Evolutionary conservation across 2,113 vertebrate species (phyloP).

Genomic region (Microcebus jonahi): DNA sequence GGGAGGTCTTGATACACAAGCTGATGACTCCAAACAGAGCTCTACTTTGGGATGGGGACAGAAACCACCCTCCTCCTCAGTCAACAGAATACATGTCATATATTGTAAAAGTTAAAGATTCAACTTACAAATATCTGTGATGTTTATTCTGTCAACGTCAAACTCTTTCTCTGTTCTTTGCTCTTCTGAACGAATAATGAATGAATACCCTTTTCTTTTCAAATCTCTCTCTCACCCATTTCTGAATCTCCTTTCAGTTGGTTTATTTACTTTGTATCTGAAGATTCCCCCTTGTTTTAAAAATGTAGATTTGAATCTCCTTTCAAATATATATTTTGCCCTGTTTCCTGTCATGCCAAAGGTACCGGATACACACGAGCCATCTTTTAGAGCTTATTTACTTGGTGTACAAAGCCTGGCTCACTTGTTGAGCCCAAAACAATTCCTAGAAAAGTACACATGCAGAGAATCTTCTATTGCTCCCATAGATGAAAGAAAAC

Average conservation of each 20-base stretch:
- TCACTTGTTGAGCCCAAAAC: neutral
- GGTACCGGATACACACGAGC: neutral
- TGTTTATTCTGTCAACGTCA: neutral
- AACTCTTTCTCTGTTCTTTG: neutral
- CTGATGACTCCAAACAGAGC: neutral
- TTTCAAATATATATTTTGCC: neutral
- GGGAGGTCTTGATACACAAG: neutral
- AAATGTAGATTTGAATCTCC: neutral
- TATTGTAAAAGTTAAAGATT: neutral
- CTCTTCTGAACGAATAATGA: neutral
- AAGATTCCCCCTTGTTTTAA: neutral
- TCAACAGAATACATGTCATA: neutral
- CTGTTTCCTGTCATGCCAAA: neutral
- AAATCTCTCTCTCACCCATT: neutral
- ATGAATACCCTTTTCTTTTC: neutral
- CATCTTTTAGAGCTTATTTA: neutral
- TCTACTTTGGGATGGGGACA: neutral
- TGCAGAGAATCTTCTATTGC: neutral
- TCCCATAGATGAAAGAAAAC: neutral
- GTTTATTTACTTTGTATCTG: neutral
- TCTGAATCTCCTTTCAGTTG: neutral
- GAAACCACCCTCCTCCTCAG: neutral
- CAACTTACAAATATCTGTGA: neutral
- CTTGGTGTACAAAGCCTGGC: neutral
- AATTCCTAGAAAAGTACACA: neutral